Conservation (phyloP, 2,797 vertebrate species). For the Sparus aurata region DNA sequence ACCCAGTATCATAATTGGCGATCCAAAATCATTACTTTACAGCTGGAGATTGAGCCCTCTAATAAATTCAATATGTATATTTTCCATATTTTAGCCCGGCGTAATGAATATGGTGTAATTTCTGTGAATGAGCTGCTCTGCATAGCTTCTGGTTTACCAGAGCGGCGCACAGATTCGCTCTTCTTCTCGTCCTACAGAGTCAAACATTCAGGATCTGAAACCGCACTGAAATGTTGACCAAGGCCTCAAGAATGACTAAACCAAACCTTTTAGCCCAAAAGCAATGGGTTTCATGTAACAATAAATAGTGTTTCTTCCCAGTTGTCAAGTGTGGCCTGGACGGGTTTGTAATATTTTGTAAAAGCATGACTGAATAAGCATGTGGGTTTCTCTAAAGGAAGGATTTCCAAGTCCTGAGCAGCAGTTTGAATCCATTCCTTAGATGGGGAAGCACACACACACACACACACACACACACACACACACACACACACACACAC, state of each 20-base stretch:
- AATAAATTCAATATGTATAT: constrained; percentile 75
- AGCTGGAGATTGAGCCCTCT: constrained; percentile 59
- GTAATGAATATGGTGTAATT: constrained; percentile 79
- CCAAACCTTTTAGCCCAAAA: constrained; percentile 83
- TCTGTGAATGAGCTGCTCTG: constrained; percentile 83
- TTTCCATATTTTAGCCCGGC: constrained; percentile 70
- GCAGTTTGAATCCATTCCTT: constrained; percentile 31
- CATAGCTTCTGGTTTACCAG: constrained; percentile 85
- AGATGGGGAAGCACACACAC: constrained; percentile 40
- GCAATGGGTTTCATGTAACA: constrained; percentile 87
- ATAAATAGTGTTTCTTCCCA: constrained; percentile 84
- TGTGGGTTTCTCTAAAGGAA: constrained; percentile 65
- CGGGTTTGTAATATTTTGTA: constrained; percentile 82
- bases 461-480: no score
- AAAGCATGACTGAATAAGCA: constrained; percentile 83
- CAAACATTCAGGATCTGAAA: constrained; percentile 80
- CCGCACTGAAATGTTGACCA: constrained; percentile 81
- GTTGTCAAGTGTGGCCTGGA: constrained; percentile 84
- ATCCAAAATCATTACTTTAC: constrained; percentile 70
- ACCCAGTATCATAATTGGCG: constrained; percentile 70
- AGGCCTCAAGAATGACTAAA: constrained; percentile 85
- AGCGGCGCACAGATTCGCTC: constrained; percentile 64
- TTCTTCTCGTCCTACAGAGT: constrained; percentile 77
- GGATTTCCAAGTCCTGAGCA: constrained; percentile 33
- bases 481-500: no score